These are phyloP conservation scores for Enteromius thamalakanensis DNA, from an alignment of 2,797 vertebrate species.

Conservation along the genomic window DNA sequence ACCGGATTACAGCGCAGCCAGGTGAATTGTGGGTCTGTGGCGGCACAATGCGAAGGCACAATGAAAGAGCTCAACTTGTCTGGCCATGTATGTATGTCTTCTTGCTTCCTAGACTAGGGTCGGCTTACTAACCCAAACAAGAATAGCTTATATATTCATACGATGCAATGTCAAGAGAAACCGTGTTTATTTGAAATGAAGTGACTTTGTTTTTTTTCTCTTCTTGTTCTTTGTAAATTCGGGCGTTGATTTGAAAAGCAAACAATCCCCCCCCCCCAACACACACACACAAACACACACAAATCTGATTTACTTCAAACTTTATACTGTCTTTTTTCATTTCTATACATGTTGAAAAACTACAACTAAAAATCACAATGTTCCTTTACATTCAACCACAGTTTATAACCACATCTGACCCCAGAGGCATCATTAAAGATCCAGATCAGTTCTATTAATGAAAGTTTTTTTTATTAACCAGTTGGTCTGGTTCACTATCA, in stretches of 20 bases:
- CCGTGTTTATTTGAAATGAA: conserved; percentile 15
- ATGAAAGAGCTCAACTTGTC: conserved; percentile 17
- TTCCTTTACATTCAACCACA: neutral
- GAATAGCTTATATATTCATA: conserved; percentile 2
- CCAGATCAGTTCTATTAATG: neutral
- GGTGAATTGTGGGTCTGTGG: conserved; percentile 56
- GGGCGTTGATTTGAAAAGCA: neutral
- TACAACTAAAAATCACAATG: neutral
- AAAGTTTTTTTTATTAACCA: neutral
- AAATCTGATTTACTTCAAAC: neutral
- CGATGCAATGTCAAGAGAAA: conserved; percentile 24
- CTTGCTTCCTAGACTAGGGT: conserved; percentile 41
- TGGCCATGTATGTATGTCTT: conserved; percentile 1
- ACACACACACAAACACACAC: too few species aligned
- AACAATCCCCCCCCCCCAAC: neutral
- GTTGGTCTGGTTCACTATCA: neutral
- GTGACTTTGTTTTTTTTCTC: neutral
- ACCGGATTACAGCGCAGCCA: conserved; percentile 64
- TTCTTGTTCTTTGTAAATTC: neutral
- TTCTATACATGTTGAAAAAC: neutral
- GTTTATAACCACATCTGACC: neutral
- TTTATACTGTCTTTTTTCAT: neutral
- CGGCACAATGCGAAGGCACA: neutral
- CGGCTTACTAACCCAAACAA: conserved; percentile 27
- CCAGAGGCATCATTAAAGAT: neutral